A percentile compares a stretch with the other conserved stretches of the same genome.
These are phyloP conservation scores for Aradophagus sp. DNA, from an alignment of 1,140 invertebrate genomes.

Conservation along the genomic window DNA sequence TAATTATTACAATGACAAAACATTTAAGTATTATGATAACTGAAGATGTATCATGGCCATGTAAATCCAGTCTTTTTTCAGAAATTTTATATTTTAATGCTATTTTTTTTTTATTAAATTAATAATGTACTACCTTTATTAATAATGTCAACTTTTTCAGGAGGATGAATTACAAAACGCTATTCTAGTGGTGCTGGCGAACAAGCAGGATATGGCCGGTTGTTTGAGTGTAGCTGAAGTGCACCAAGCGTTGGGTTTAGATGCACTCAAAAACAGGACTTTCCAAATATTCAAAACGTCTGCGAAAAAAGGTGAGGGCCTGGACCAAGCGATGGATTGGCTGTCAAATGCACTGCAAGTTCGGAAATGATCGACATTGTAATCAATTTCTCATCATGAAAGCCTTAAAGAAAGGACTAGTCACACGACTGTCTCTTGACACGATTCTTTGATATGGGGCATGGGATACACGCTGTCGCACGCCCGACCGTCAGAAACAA, in stretches of 20 bases:
- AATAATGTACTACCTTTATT: no score
- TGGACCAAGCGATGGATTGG: conserved; percentile 99
- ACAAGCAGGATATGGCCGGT: conserved; percentile 99
- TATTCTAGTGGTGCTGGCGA: conserved; percentile 97
- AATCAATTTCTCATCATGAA: conserved; percentile 47
- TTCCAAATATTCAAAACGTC: conserved; percentile 99
- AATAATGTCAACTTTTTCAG: conserved; percentile 72
- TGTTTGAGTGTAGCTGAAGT: conserved; percentile 97
- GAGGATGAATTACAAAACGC: conserved; percentile 98
- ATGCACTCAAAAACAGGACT: conserved; percentile 95
- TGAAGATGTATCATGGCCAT: no score
- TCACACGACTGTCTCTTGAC: conserved; percentile 65
- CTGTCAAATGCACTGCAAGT: conserved; percentile 91
- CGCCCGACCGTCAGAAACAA: no score
- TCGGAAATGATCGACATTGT: conserved; percentile 82
- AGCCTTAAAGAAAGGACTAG: conserved; percentile 68
- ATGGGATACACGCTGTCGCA: no score
- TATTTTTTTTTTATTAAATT: no score
- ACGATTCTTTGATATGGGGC: conserved; percentile 47
- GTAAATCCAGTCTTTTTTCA: no score
- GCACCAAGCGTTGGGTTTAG: conserved; percentile 95
- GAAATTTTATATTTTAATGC: no score
- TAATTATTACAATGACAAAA: no score
- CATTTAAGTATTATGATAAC: no score
- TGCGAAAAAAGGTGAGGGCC: conserved; percentile 97